Evolutionary conservation across 2,113 vertebrate species (phyloP).

Genomic region (Marmota flaviventris): DNA sequence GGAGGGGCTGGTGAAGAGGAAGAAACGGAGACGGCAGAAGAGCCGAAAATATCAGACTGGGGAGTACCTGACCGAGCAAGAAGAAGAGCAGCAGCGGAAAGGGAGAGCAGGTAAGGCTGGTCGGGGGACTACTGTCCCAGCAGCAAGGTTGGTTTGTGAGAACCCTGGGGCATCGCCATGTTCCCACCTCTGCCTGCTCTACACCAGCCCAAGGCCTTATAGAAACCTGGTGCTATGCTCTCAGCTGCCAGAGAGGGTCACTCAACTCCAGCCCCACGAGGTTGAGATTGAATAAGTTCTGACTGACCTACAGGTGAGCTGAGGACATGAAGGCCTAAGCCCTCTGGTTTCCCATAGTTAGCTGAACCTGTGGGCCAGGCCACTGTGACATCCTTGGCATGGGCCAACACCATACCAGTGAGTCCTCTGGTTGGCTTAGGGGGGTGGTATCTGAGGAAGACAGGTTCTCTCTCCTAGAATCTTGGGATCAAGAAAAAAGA

Average conservation of each 20-base stretch:
- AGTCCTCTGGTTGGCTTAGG: constrained; percentile 62
- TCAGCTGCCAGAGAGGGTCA: constrained; percentile 58
- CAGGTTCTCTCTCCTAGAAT: constrained; percentile 43
- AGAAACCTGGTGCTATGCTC: constrained; percentile 40
- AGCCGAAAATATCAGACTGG: constrained; percentile 97
- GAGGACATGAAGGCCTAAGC: constrained; percentile 11
- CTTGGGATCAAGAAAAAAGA: constrained; percentile 58
- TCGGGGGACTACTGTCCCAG: not conserved
- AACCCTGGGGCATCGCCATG: not conserved
- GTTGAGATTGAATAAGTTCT: constrained; percentile 14
- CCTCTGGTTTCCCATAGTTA: constrained; percentile 17
- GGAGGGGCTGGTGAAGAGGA: constrained; percentile 88
- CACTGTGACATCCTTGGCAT: constrained; percentile 29
- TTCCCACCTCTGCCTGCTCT: not conserved
- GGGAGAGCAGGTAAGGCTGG: constrained; percentile 87
- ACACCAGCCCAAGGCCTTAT: not conserved
- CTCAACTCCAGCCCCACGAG: constrained; percentile 24
- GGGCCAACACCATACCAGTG: not conserved
- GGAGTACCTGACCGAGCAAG: constrained; percentile 95
- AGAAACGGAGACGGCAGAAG: constrained; percentile 95
- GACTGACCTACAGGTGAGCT: constrained; percentile 11
- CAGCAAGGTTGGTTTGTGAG: not conserved
- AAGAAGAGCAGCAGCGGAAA: constrained; percentile 89
- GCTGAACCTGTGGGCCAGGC: constrained; percentile 39
- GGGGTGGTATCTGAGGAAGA: constrained; percentile 4